Evolutionary conservation across 2,888 invertebrate species (phyloP).

Genomic region (Proisotoma minuta): DNA sequence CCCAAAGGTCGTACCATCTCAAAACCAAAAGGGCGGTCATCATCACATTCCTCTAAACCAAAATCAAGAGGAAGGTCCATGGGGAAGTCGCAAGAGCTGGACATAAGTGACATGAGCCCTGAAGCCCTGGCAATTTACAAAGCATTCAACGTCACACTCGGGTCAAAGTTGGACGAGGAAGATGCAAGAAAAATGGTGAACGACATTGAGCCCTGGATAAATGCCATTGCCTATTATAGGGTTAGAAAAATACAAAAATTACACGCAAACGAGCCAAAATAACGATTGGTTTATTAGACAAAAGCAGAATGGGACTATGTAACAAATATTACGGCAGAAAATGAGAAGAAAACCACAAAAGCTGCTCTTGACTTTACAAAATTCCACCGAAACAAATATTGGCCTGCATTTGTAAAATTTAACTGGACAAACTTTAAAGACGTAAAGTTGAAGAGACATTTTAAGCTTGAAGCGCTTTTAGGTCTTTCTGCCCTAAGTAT

Average conservation of each 20-base stretch:
- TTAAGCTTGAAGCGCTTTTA: slow-evolving; percentile 64
- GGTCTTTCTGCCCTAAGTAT: slow-evolving; percentile 70
- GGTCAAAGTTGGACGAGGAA: neutral
- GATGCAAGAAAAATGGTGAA: neutral
- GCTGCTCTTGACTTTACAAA: neutral
- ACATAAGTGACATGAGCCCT: too few species aligned
- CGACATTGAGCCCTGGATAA: neutral
- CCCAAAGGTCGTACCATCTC: too few species aligned
- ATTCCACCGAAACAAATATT: neutral
- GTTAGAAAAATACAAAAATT: neutral
- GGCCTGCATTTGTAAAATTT: slow-evolving; percentile 7
- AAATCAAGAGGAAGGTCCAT: too few species aligned
- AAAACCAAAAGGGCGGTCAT: too few species aligned
- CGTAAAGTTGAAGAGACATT: slow-evolving; percentile 62
- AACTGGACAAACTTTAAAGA: slow-evolving; percentile 65
- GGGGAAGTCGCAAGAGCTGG: too few species aligned
- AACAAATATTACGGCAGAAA: slow-evolving; percentile 8
- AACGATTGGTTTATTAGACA: neutral
- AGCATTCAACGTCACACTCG: neutral
- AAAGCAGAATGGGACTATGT: slow-evolving; percentile 10
- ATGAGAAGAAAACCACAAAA: neutral
- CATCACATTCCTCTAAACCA: too few species aligned
- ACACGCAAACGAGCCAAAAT: too few species aligned
- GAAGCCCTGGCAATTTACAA: too few species aligned
- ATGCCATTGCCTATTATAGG: neutral